Conservation (phyloP, 2,113 vertebrate species). For the Chamaetylas fuelleborni region DNA sequence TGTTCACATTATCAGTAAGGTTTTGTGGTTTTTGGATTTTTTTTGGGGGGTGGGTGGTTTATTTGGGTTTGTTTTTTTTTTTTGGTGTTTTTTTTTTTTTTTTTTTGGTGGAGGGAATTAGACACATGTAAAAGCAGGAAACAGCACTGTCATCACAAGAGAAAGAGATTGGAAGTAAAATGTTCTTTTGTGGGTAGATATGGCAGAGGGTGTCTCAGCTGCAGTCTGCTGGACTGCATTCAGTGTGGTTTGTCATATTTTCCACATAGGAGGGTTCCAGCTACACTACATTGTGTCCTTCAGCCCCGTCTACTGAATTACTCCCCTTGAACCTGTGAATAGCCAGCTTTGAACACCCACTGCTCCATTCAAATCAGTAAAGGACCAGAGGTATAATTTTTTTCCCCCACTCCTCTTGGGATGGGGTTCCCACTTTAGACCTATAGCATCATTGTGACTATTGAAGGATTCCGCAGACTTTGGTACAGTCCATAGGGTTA, state of each 20-base stretch:
- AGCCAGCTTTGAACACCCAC: not conserved
- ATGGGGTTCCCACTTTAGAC: not conserved
- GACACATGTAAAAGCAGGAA: not conserved
- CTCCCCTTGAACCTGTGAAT: not conserved
- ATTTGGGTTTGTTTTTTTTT: not conserved
- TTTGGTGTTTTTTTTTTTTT: not conserved
- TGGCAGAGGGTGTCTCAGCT: not conserved
- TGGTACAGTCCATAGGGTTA: not conserved
- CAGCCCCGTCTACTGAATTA: not conserved
- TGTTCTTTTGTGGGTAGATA: not conserved
- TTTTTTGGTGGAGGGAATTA: not conserved
- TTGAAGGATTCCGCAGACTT: not conserved
- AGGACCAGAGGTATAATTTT: not conserved
- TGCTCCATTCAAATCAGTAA: not conserved
- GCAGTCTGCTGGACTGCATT: not conserved
- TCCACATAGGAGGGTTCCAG: not conserved
- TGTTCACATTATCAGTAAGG: not conserved
- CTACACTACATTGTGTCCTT: not conserved
- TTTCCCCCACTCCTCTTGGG: accelerated
- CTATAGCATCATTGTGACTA: not conserved
- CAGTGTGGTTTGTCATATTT: not conserved
- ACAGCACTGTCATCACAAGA: not conserved
- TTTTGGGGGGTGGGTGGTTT: too few species aligned
- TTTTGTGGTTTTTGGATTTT: not conserved
- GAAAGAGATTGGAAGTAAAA: not conserved